Evolutionary conservation across 2,113 vertebrate species (phyloP).

Genomic region (Hippocampus abdominalis): DNA sequence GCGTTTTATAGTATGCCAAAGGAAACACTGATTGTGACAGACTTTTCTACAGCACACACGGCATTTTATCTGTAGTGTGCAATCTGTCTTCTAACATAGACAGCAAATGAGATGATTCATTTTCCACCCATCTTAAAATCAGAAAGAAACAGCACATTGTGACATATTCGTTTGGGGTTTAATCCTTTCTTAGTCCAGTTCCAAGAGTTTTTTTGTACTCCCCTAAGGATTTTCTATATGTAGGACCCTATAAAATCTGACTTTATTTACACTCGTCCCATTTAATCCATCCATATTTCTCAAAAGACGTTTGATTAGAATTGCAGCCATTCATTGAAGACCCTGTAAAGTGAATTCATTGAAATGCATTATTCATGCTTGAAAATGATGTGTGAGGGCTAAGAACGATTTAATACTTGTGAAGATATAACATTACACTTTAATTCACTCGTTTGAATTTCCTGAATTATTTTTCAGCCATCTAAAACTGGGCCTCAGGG

Average conservation of each 20-base stretch:
- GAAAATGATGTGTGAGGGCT: too few relatives aligned
- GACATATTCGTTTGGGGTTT: neutral
- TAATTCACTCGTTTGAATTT: too few relatives aligned
- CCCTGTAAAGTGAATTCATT: neutral
- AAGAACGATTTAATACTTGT: too few relatives aligned
- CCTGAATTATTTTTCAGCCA: too few relatives aligned
- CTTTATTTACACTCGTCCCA: neutral
- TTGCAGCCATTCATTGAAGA: neutral
- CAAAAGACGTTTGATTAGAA: neutral
- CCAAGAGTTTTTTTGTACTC: neutral
- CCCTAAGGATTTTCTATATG: too few relatives aligned
- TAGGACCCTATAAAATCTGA: conserved; percentile 10
- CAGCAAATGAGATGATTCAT: neutral
- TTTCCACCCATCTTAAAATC: neutral
- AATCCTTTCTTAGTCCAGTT: neutral
- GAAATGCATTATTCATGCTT: too few relatives aligned
- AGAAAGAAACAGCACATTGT: neutral
- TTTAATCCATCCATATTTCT: neutral
- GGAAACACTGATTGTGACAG: neutral
- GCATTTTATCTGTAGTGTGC: too few relatives aligned
- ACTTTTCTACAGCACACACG: neutral
- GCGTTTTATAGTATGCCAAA: neutral
- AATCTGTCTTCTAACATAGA: neutral
- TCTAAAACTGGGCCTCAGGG: too few relatives aligned
- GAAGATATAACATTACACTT: too few relatives aligned